Evolutionary conservation across 2,888 invertebrate genomes (phyloP), one percentile per base, ranked within the genome.

Genomic region (Boloria euphrosyne): DNA sequence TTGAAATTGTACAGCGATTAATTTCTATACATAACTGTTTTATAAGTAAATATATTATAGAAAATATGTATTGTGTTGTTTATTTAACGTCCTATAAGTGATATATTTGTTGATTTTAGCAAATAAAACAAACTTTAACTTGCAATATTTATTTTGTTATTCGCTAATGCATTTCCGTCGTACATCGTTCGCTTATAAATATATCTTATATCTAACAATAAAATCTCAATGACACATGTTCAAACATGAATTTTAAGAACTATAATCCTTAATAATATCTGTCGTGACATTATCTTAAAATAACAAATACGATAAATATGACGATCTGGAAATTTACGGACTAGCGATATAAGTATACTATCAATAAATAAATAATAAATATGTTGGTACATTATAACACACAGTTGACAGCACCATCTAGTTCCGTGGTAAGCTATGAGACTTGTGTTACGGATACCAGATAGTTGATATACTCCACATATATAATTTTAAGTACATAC

Each of bases 11-110:
- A 87, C 85, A 87, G 86, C 86, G 78, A 84, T 79, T 88, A 76
- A 83, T 87, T 90, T 90, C 86, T 89, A 89, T 71, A 72, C 72
- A 70, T 87, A 85, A 87, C 87, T 83, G 85, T 88, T 90, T 90
- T 91, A 79, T 89, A 87, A 85, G 83, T 81, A 72, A 73, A 74
- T 71, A 72, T 66, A 68, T 69, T 67, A 74, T 70, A 70, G 62
- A 68, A 72, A 71, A 67, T 55, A 61, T 16, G 62, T 14, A 55
- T 57, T 46, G 22, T 47, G 63, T 67, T 69, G 47, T 62, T 63
- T 69, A 62, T 57, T 63, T 27, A 17, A 50, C n/a, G 4, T 4
- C 16, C 17, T 31, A 27, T n/a, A 13, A 49, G n/a, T 31, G 6
- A 22, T 3, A 57, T 27, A 18, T 6, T 31, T 18, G 18, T 51